phyloP scores from a whole-genome alignment of 2,888 invertebrate species.

The Yponomeuta plumbellus region DNA sequence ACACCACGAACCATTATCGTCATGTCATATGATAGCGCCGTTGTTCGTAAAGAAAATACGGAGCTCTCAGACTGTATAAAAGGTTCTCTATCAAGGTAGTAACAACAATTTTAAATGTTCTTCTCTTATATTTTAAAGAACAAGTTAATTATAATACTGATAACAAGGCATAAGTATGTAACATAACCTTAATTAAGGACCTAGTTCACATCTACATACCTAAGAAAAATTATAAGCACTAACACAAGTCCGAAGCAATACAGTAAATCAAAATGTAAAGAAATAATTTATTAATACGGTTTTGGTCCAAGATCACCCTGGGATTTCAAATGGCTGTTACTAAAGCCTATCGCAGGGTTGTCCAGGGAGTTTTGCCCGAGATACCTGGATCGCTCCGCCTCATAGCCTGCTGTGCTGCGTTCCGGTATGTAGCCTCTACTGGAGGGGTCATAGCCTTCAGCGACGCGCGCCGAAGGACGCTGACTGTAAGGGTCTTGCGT shows the following conservation, averaged over 20 bases:
- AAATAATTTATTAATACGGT: neutral
- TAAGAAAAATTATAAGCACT: too few relatives aligned
- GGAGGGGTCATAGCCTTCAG: slow-evolving; percentile 8
- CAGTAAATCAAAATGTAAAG: neutral
- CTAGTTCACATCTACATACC: too few relatives aligned
- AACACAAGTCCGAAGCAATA: too few relatives aligned
- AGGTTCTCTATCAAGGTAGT: too few relatives aligned
- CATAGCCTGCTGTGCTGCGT: slow-evolving; percentile 20
- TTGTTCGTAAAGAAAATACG: too few relatives aligned
- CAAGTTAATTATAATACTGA: neutral
- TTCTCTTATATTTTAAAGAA: slow-evolving; percentile 10
- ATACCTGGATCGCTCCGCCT: slow-evolving; percentile 26
- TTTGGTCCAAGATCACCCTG: slow-evolving; percentile 15
- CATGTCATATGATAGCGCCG: too few relatives aligned
- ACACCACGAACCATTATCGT: too few relatives aligned
- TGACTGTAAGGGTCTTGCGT: neutral
- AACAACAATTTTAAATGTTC: slow-evolving; percentile 6
- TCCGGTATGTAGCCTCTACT: slow-evolving; percentile 25
- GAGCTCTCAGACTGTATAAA: too few relatives aligned
- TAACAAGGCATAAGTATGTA: neutral
- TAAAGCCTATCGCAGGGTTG: slow-evolving; percentile 41
- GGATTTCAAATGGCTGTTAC: slow-evolving; percentile 37
- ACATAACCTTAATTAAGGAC: neutral
- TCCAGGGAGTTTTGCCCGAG: slow-evolving; percentile 26
- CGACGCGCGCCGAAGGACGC: neutral